Evolutionary conservation across 2,888 invertebrate genomes (phyloP), one percentile per base, ranked within the genome.

Genomic region (Leptarthrus brevirostris): DNA sequence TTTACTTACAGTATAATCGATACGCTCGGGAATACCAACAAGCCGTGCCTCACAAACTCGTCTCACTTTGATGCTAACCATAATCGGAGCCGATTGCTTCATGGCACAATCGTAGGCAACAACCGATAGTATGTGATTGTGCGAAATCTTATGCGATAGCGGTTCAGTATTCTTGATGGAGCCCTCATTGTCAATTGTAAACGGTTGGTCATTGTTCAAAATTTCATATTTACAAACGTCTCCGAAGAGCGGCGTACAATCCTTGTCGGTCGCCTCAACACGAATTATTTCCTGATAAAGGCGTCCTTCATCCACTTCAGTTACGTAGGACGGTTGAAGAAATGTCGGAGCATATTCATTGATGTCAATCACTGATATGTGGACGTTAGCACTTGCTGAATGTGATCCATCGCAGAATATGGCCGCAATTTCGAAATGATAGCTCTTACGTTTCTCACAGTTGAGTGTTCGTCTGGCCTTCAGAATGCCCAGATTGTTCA

Each of bases 191-290:
- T 96, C 95, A 81, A 98, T 94, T 72, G 90, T 90, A 84, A 98
- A 98, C 0, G 95, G 95, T 78, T 94, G 93, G 79, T 96, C 95
- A 76, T 92, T 91, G 0, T 95, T 97, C 66, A 96, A 87, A 78
- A 98, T 96, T 86, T 98, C 96, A 86, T 98, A 99, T 84, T 96
- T 96, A 91, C 98, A 98, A 72, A 98, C 96, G 83, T 96, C 96
- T 0, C 96, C 96, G 84, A 92, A 97, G 74, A 94, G 78, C 49
- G 95, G 95, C n/a, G 97, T 96, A 85, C 97, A 97, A 86, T 98
- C 98, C 70, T 93, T 89, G 83, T 98, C 98, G 0, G 92, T 90
- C 2, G 98, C 98, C 82, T 95, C 93, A 3, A 98, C 94, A 3
- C 95, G 90, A 18, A 97, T 89, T 77, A 98, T 93, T 84, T 96